phyloP scores from a whole-genome alignment of 2,113 vertebrate species.

The Tetrao urogallus region DNA sequence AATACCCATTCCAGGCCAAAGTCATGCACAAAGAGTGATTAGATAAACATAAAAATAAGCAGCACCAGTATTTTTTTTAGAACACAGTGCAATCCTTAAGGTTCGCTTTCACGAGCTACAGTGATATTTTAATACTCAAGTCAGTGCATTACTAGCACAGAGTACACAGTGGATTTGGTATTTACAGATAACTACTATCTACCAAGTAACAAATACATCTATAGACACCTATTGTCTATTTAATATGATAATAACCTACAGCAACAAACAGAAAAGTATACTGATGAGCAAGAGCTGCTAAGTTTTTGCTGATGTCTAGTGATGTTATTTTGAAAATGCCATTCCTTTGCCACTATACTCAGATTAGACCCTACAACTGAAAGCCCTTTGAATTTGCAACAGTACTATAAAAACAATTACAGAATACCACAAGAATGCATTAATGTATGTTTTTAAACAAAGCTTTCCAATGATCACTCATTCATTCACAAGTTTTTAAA shows the following conservation, averaged over 20 bases:
- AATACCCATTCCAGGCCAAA: background rate
- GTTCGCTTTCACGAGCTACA: background rate
- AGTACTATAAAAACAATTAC: background rate
- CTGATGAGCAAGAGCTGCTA: background rate
- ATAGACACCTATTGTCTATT: background rate
- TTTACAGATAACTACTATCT: background rate
- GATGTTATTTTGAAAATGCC: background rate
- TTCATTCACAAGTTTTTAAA: slow-evolving; percentile 79
- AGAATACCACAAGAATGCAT: background rate
- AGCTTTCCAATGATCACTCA: slow-evolving; percentile 4
- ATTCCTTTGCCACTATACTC: background rate
- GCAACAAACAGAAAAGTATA: background rate
- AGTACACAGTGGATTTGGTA: background rate
- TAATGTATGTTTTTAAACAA: background rate
- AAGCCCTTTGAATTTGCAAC: background rate
- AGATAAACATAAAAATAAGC: background rate
- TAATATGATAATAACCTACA: background rate
- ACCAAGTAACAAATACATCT: background rate
- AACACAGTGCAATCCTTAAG: background rate
- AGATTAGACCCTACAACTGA: background rate
- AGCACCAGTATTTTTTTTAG: background rate
- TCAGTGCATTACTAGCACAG: background rate
- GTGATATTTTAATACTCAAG: background rate
- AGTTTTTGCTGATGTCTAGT: background rate
- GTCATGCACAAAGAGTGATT: background rate